Percentiles rank a stretch among this genome's conserved stretches.
Evolutionary conservation across 2,888 invertebrate genomes (phyloP).

Genomic region (Lithophane socia): DNA sequence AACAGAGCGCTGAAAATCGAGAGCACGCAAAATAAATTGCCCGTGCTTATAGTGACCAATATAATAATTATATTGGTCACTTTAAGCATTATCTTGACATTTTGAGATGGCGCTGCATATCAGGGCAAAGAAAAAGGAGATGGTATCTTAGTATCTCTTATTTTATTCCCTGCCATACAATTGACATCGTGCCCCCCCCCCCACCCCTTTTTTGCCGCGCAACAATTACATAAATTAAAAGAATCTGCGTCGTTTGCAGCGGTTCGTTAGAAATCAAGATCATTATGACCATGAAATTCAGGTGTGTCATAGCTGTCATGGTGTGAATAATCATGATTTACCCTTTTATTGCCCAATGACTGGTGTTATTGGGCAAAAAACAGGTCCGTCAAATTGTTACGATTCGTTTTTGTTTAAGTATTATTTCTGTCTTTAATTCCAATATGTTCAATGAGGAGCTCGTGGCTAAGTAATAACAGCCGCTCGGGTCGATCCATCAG

Average conservation of each 20-base stretch:
- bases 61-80: no score
- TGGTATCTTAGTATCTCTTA: not conserved
- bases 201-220: not conserved
- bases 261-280: not conserved
- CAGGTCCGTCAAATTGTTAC: not conserved
- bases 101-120: not conserved
- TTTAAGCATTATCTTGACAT: not conserved
- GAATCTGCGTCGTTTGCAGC: not conserved
- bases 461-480: no score
- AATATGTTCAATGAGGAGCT: no score
- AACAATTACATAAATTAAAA: no score
- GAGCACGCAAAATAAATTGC: not conserved
- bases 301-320: no score
- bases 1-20: not conserved
- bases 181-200: no score
- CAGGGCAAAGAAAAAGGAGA: not conserved
- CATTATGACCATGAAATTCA: not conserved
- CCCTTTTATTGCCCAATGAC: no score
- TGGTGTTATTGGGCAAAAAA: not conserved
- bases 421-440: not conserved
- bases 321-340: no score
- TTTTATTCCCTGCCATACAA: not conserved
- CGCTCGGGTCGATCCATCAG: no score
- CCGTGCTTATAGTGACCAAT: not conserved
- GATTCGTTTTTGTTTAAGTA: not conserved